These are phyloP conservation scores for Agriopis leucophaearia DNA, from an alignment of 2,888 invertebrate species.

Conservation along the genomic window DNA sequence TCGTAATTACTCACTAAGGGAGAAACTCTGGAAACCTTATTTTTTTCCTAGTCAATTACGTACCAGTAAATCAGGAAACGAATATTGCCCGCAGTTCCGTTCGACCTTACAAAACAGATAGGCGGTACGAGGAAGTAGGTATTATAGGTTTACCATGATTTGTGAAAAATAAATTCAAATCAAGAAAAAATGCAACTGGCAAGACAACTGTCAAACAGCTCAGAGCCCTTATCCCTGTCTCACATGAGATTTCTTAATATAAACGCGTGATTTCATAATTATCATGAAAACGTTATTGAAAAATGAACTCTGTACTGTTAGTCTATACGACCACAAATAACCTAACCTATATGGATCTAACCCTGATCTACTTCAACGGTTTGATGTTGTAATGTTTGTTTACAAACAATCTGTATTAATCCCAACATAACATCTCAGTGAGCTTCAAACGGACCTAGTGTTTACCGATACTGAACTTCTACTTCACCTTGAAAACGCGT, in stretches of 20 bases:
- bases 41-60: constrained; percentile 24
- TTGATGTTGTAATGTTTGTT: constrained; percentile 10
- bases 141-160: constrained; percentile 19
- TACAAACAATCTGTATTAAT: constrained; percentile 13
- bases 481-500: constrained; percentile 31
- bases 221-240: no score
- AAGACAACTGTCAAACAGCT: no score
- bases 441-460: constrained; percentile 20
- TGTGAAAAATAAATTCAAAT: background rate
- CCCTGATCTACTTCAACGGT: background rate
- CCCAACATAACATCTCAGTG: constrained; percentile 18
- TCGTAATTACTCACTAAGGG: constrained; percentile 4
- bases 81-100: constrained; percentile 27
- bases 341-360: no score
- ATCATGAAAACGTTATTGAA: no score
- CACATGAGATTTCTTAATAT: no score
- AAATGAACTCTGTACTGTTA: no score
- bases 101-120: constrained; percentile 33
- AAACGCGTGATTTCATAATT: no score
- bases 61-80: constrained; percentile 29
- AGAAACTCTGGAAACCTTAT: background rate
- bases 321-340: no score
- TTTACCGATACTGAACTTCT: constrained; percentile 26
- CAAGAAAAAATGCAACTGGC: background rate
- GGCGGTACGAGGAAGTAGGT: constrained; percentile 26